Evolutionary conservation across 2,888 invertebrate genomes (phyloP).

Genomic region (Sussaba pulchella): DNA sequence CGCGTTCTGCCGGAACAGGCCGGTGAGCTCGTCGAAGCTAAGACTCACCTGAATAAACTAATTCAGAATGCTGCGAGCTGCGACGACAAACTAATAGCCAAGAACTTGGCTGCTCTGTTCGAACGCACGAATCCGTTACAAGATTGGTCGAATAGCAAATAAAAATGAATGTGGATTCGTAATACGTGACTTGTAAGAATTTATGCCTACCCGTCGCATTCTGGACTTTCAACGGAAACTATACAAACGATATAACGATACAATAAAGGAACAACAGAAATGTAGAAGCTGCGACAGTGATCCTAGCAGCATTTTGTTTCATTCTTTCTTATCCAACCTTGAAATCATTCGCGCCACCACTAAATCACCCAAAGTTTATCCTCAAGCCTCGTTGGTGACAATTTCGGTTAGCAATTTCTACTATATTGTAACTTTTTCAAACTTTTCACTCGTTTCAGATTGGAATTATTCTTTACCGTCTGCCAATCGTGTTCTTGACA

Average conservation of each 20-base stretch:
- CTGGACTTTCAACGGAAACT: slow-evolving; percentile 6
- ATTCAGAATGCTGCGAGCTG: slow-evolving; percentile 71
- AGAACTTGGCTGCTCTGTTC: slow-evolving; percentile 75
- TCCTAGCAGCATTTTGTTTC: slow-evolving; percentile 28
- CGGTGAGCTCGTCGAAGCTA: slow-evolving; percentile 78
- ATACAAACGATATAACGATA: too few species aligned
- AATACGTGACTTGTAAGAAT: neutral
- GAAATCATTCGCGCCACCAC: neutral
- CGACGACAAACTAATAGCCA: slow-evolving; percentile 76
- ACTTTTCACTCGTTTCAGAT: too few species aligned
- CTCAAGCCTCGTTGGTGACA: too few species aligned
- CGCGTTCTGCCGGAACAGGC: slow-evolving; percentile 81
- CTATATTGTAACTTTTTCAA: too few species aligned
- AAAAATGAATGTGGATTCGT: slow-evolving; percentile 33
- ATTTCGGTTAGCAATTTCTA: too few species aligned
- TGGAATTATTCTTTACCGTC: too few species aligned
- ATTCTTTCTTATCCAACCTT: slow-evolving; percentile 13
- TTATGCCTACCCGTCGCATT: neutral
- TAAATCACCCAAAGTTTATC: too few species aligned
- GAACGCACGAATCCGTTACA: slow-evolving; percentile 72
- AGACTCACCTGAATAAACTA: slow-evolving; percentile 75
- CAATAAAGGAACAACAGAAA: too few species aligned
- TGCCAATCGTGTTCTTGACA: too few species aligned
- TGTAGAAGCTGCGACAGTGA: neutral
- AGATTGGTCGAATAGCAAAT: slow-evolving; percentile 55